Conservation (phyloP, 2,888 invertebrate species). For the Aporophyla nigra region DNA sequence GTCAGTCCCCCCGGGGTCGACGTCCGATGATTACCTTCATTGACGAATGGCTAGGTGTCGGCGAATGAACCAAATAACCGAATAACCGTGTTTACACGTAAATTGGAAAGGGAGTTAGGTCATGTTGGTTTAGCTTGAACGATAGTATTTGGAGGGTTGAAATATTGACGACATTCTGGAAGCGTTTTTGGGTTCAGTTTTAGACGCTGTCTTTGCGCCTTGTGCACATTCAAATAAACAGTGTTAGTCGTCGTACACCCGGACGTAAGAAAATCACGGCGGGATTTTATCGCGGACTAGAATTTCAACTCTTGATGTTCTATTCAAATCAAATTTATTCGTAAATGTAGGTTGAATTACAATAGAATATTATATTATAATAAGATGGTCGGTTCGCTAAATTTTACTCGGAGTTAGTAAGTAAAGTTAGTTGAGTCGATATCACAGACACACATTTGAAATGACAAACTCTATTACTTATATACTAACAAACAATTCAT, state of each 20-base stretch:
- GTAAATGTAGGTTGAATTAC: too few species aligned
- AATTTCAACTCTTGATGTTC: too few species aligned
- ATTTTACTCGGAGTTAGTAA: too few species aligned
- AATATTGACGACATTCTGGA: conserved; percentile 30
- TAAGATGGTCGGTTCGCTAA: too few species aligned
- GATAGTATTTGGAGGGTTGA: conserved; percentile 27
- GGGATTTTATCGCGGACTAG: too few species aligned
- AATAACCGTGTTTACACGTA: conserved; percentile 55
- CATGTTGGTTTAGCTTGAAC: conserved; percentile 51
- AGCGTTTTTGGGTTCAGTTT: conserved; percentile 17
- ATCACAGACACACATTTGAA: too few species aligned
- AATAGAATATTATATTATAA: too few species aligned
- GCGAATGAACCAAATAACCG: conserved; percentile 60
- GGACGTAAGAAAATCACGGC: too few species aligned
- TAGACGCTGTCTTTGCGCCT: not conserved
- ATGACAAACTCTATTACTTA: too few species aligned
- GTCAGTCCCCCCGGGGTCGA: conserved; percentile 70
- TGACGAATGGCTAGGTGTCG: conserved; percentile 71
- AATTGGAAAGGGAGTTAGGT: conserved; percentile 54
- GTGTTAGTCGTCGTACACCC: not conserved
- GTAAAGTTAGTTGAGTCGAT: too few species aligned
- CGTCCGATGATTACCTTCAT: conserved; percentile 80
- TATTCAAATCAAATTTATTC: too few species aligned
- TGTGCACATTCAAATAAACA: not conserved
- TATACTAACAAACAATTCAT: too few species aligned